Evolutionary conservation across 1,140 invertebrate genomes (phyloP), one percentile per base, ranked within the genome.

Genomic region (Caenorhabditis brenneri): DNA sequence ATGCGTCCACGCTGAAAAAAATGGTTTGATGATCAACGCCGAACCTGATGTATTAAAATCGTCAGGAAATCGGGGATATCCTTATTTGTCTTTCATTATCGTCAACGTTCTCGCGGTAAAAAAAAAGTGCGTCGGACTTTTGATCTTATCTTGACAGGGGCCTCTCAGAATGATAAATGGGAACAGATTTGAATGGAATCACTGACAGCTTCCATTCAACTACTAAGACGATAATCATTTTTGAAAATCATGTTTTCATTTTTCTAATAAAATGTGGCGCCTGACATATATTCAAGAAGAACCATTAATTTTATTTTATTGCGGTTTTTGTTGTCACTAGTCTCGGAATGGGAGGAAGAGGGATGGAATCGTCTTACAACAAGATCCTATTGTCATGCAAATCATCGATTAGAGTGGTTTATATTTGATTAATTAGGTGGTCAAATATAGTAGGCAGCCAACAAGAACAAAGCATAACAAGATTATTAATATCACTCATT

Each of bases 1-100:
- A 74, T 74, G 65, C 10, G n/a, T 12, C 65, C 65, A 74, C 10
- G 36, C 65, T 74, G 22, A 74, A 74, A 65, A 74, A 55, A 51
- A 10, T 16, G 31, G 31, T 60, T 33, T n/a, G 19, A 33, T 65
- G 58, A 19, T 36, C 31, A 10, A 33, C 31, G 10, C 58, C 29
- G 58, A 36, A 33, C 29, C 29, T 65, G 31, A 36, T 65, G 58
- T 65, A 19, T 65, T 65, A 36, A 33, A n/a, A 33, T 33, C 29
- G 31, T 65, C 58, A 65, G 9, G 12, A 10, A 65, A 15, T 16
- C 58, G 29, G 24, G 27, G 19, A 7, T 16, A 7, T n/a, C 24
- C 15, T n/a, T 10, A 19, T 51, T 51, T 2, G 5, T 1, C 27
- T 55, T 27, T 55, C 53, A 27, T 55, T 55, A 55, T 55, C 53